phyloP scores from a whole-genome alignment of 2,888 invertebrate genomes.

The Allacma fusca region DNA sequence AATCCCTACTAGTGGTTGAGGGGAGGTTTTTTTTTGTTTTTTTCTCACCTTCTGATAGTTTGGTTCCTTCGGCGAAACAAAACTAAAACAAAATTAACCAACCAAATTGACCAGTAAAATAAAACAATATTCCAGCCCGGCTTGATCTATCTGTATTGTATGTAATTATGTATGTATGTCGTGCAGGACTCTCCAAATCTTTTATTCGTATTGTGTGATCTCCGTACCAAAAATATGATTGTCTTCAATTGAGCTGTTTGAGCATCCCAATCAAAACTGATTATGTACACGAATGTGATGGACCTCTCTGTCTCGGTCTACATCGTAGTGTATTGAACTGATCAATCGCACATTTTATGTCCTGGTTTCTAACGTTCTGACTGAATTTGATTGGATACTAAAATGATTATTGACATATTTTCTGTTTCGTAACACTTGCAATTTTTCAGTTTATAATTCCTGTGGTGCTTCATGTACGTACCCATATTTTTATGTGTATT shows the following conservation, averaged over 20 bases:
- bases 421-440: constrained; percentile 30
- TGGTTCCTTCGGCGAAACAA: too few species aligned
- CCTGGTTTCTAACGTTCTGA: not conserved
- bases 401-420: constrained; percentile 37
- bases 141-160: too few species aligned
- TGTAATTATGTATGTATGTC: too few species aligned
- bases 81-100: too few species aligned
- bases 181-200: not conserved
- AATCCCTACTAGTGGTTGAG: too few species aligned
- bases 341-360: too few species aligned
- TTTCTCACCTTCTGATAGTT: too few species aligned
- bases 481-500: too few species aligned
- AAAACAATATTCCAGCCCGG: too few species aligned
- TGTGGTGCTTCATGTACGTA: not conserved
- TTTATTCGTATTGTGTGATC: not conserved
- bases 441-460: constrained; percentile 28
- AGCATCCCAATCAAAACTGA: not conserved
- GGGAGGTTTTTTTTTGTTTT: too few species aligned
- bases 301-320: not conserved
- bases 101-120: too few species aligned
- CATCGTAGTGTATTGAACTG: too few species aligned
- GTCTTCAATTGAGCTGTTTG: constrained; percentile 10
- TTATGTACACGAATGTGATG: not conserved
- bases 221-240: not conserved
- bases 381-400: constrained; percentile 7